Evolutionary conservation across 2,113 vertebrate genomes (phyloP).

Genomic region (Passer montanus): DNA sequence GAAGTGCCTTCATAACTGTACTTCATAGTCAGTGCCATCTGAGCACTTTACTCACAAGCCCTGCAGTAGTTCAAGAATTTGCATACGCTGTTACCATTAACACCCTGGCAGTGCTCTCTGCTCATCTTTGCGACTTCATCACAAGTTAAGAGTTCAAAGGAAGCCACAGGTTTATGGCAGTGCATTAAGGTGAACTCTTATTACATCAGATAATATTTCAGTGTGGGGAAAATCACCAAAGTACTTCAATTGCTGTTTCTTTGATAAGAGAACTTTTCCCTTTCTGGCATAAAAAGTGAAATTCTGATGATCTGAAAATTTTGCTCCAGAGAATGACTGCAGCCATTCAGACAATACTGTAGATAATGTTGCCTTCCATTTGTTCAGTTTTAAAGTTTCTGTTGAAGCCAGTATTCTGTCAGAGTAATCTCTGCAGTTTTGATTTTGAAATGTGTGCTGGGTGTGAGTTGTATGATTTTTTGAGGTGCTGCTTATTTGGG

Average conservation of each 20-base stretch:
- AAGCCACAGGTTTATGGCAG: neutral
- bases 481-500: neutral
- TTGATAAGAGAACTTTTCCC: neutral
- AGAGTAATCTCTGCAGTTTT: neutral
- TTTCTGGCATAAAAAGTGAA: neutral
- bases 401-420: neutral
- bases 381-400: neutral
- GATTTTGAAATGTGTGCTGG: neutral
- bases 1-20: neutral
- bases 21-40: neutral
- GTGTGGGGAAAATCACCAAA: neutral
- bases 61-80: neutral
- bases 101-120: neutral
- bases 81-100: neutral
- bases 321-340: neutral
- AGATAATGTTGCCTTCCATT: neutral
- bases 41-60: neutral
- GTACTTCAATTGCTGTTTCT: neutral
- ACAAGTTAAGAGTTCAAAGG: neutral
- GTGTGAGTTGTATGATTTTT: neutral
- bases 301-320: neutral
- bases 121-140: neutral
- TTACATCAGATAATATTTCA: neutral
- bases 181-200: neutral
- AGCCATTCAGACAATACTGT: neutral